phyloP scores from a whole-genome alignment of 2,888 invertebrate genomes.

The Plusia festucae region DNA sequence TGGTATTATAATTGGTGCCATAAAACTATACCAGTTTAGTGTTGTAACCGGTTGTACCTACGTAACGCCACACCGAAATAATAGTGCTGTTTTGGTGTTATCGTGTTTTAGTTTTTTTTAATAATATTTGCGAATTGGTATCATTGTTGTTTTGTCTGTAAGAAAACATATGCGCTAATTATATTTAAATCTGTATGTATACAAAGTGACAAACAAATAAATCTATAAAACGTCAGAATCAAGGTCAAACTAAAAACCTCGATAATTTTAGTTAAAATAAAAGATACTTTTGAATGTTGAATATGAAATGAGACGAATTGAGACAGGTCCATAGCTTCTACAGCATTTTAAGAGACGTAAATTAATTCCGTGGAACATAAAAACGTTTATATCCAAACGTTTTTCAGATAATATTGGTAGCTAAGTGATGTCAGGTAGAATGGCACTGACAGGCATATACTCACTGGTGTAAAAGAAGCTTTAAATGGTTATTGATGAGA shows the following conservation, averaged over 20 bases:
- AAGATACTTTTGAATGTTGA: not conserved
- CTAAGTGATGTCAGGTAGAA: not conserved
- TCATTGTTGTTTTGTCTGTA: too few species aligned
- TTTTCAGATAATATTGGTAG: constrained; percentile 1
- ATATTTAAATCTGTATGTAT: not conserved
- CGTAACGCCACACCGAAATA: too few species aligned
- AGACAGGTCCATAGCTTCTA: too few species aligned
- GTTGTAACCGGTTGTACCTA: not conserved
- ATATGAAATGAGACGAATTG: not conserved
- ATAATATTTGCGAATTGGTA: too few species aligned
- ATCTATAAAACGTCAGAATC: not conserved
- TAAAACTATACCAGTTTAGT: constrained; percentile 16
- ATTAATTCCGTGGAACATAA: not conserved
- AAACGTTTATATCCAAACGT: not conserved
- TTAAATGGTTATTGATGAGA: constrained; percentile 33
- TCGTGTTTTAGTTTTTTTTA: too few species aligned
- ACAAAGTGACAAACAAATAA: not conserved
- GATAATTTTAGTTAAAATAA: not conserved
- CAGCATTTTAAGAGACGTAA: not conserved
- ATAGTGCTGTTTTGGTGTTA: too few species aligned
- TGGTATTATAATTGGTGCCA: constrained; percentile 27
- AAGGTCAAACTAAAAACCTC: not conserved
- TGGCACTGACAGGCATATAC: constrained; percentile 12
- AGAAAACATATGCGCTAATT: not conserved
- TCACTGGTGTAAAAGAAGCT: constrained; percentile 29